A percentile compares a stretch with the other conserved stretches of the same genome.
Evolutionary conservation across 1,140 invertebrate genomes (phyloP).

Genomic region (Listronotus oregonensis): DNA sequence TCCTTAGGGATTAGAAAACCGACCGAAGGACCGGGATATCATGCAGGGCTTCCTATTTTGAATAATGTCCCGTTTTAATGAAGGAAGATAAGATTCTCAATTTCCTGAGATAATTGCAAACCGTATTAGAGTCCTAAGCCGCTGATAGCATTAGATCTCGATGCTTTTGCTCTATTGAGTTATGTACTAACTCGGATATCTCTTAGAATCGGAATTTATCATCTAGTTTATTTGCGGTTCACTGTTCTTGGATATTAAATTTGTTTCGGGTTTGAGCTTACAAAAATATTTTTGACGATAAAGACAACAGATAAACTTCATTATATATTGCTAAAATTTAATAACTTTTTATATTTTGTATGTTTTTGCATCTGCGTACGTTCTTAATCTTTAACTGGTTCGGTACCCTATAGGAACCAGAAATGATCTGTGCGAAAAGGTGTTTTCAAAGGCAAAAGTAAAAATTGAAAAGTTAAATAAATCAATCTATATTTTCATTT

Average conservation of each 20-base stretch:
- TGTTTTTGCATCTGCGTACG: too few species aligned
- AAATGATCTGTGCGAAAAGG: too few species aligned
- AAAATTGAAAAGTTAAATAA: too few species aligned
- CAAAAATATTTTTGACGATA: background rate
- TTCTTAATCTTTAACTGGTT: too few species aligned
- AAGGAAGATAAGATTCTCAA: conserved; percentile 49
- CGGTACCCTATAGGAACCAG: too few species aligned
- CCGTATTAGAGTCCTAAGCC: conserved; percentile 40
- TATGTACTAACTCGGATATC: conserved; percentile 26
- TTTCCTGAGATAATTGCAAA: conserved; percentile 49
- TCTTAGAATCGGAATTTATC: conserved; percentile 11
- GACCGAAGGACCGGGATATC: conserved; percentile 13
- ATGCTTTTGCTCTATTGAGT: conserved; percentile 39
- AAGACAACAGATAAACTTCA: too few species aligned
- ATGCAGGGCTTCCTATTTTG: conserved; percentile 43
- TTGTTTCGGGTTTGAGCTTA: background rate
- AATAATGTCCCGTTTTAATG: conserved; percentile 46
- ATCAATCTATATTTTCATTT: too few species aligned
- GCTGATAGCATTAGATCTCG: conserved; percentile 39
- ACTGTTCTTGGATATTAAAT: background rate
- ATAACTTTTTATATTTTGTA: too few species aligned
- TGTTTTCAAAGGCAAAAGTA: too few species aligned
- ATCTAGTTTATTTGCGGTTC: background rate
- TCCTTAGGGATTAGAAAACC: conserved; percentile 9
- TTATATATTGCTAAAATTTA: too few species aligned